These are phyloP conservation scores for Trachelus stipa DNA, from an alignment of 2,888 invertebrate genomes.

Conservation along the genomic window DNA sequence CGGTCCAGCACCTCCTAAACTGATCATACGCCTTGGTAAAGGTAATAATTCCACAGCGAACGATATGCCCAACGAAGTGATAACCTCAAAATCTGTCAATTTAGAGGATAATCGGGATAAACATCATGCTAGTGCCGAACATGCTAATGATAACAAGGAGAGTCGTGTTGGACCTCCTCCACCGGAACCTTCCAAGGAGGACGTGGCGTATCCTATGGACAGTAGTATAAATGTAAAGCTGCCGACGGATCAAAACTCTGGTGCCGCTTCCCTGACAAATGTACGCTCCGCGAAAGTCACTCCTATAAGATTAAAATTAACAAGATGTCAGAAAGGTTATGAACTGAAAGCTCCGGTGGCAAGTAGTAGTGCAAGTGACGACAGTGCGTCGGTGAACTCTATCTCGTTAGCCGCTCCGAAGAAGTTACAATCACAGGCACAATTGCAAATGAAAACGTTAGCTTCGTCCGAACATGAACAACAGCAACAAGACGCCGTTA, in stretches of 20 bases:
- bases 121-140: not conserved
- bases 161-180: conserved; percentile 45
- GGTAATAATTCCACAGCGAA: conserved; percentile 27
- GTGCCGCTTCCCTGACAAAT: conserved; percentile 69
- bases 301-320: conserved; percentile 86
- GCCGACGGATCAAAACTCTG: conserved; percentile 58
- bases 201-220: conserved; percentile 18
- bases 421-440: conserved; percentile 1
- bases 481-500: conserved; percentile 68
- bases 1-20: conserved; percentile 73
- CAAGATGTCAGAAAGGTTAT: conserved; percentile 83
- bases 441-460: not conserved
- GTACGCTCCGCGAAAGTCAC: conserved; percentile 77
- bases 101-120: not conserved
- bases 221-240: conserved; percentile 48
- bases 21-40: conserved; percentile 79
- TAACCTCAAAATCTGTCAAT: not conserved
- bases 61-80: conserved; percentile 2
- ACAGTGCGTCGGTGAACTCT: conserved; percentile 29
- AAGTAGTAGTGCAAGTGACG: conserved; percentile 37
- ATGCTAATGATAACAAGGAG: conserved; percentile 31
- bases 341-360: conserved; percentile 65
- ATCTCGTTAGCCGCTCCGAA: conserved; percentile 15
- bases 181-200: conserved; percentile 20
- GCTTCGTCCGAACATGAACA: not conserved